Base-by-base conservation (phyloP, 2,113 vertebrate species). In the Microcebus lehilahytsara region DNA sequence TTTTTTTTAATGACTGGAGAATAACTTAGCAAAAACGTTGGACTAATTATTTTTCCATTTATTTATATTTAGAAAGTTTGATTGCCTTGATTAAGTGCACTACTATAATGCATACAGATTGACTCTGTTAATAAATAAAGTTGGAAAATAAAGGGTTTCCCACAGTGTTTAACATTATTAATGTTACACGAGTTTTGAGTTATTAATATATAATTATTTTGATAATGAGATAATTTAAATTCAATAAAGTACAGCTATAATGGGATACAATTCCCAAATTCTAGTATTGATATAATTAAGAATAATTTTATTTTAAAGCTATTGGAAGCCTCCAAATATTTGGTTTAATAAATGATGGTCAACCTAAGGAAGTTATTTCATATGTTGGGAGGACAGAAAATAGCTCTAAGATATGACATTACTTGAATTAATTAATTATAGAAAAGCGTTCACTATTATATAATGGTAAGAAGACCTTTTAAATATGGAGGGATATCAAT, bases 121-220 rank as follows among this genome's bases (percentile, higher is more conserved):
- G 53, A 93, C 40, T 58, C 19, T 93, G n/a, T 46, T 85, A 72
- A 95, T 85, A 84, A 95, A 93, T 25, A 56, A 25, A 77, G n/a
- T 85, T 23, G 89, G 27, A 89, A 95, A 90, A 46, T 86, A 37
- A 92, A 96, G 16, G 75, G 72, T 93, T 93, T 97, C 53, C 23
- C 81, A 58, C 11, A 91, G 10, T 79, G 42, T 81, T 89, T 92
- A 89, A 53, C 80, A 92, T 62, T 83, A 62, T 40, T 91, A 93
- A 13, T 75, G 6, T 93, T 93, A 66, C 23, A 89, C 53, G 9
- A 93, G 80, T 79, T 94, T 94, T 93, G 4, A 87, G 75, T 77
- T 83, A 7, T 40, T 71, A 62, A 42, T 53, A 60, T 81, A 23
- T 75, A 94, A 85, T 81, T 85, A 69, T 89, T 93, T 96, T 83